phyloP scores from a whole-genome alignment of 2,113 vertebrate genomes.

The Lates calcarifer region DNA sequence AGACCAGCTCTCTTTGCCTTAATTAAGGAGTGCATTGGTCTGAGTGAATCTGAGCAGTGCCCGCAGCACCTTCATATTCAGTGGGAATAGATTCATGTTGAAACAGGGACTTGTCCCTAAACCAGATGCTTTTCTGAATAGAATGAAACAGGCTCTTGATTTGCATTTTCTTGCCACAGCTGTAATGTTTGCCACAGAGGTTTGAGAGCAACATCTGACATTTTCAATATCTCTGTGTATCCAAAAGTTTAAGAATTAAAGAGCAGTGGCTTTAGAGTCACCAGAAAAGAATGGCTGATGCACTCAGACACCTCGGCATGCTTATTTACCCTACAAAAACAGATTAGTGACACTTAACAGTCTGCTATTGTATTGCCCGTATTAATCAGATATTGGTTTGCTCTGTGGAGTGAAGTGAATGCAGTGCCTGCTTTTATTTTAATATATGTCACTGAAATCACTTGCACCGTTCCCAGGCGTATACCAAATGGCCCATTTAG shows the following conservation, averaged over 20 bases:
- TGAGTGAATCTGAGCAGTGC: not conserved
- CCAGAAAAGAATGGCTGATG: constrained; percentile 32
- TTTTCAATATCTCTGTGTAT: constrained; percentile 34
- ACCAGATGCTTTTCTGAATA: constrained; percentile 37
- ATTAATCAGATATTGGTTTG: constrained; percentile 13
- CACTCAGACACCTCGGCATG: constrained; percentile 39
- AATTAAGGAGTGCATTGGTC: not conserved
- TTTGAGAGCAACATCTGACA: constrained; percentile 16
- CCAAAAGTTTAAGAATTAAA: constrained; percentile 43
- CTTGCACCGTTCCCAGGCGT: no score
- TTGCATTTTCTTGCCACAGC: constrained; percentile 34
- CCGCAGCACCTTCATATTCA: constrained; percentile 9
- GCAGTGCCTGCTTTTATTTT: not conserved
- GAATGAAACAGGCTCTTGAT: constrained; percentile 42
- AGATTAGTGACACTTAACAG: constrained; percentile 41
- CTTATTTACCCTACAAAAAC: constrained; percentile 48
- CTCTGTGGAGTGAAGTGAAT: constrained; percentile 17
- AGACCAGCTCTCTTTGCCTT: constrained; percentile 12
- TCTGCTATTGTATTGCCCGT: constrained; percentile 25
- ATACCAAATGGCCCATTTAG: not conserved
- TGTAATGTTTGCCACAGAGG: constrained; percentile 43
- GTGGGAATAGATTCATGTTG: constrained; percentile 28
- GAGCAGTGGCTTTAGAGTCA: constrained; percentile 50
- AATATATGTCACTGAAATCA: not conserved
- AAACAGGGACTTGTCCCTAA: constrained; percentile 29